Evolutionary conservation across 2,113 vertebrate genomes (phyloP), one percentile per base, ranked within the genome.

Genomic region (Embiotoca jacksoni): DNA sequence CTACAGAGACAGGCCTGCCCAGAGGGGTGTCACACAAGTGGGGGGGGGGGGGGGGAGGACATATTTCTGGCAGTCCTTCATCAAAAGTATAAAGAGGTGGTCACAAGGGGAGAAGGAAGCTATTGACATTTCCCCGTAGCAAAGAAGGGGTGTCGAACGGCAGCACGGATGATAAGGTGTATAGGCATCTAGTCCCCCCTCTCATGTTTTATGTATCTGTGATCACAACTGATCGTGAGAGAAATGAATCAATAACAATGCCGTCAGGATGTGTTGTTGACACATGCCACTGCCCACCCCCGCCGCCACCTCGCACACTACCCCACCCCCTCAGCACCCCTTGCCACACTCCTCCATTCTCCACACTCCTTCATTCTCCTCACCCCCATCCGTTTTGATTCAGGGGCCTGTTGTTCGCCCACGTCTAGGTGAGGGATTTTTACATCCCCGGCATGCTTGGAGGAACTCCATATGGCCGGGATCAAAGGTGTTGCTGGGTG

Each of bases 401-500:
- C 63, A 47, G 80, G 84, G 91, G 88, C 81, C 87, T 91, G 90
- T 94, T 93, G 89, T 90, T 92, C 87, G 87, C 89, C 92, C 83
- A 91, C 86, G 80, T 91, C 75, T 92, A 94, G 92, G 94, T 94
- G 93, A 94, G 91, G 88, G 93, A 92, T 93, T 94, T 94, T 91
- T 92, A 89, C 90, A 88, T 90, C 91, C 85, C 82, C 89, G 87
- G 89, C 91, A 90, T 92, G 94, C 93, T 95, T 94, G 93, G 94
- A 94, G 91, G 92, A 94, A 92, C 93, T 94, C 94, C 94, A 94
- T 95, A 95, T 95, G 94, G 94, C 92, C 88, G 88, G 94, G 94
- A 95, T 95, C 94, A 95, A 95, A 95, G 94, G 94, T 95, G 94
- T 94, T 92, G 94, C 92, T 91, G 92, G 93, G 93, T 94, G 93